Percentiles rank a stretch among this genome's conserved stretches.
Conservation (phyloP, 2,888 invertebrate species). For the Cyclophora albipunctata region DNA sequence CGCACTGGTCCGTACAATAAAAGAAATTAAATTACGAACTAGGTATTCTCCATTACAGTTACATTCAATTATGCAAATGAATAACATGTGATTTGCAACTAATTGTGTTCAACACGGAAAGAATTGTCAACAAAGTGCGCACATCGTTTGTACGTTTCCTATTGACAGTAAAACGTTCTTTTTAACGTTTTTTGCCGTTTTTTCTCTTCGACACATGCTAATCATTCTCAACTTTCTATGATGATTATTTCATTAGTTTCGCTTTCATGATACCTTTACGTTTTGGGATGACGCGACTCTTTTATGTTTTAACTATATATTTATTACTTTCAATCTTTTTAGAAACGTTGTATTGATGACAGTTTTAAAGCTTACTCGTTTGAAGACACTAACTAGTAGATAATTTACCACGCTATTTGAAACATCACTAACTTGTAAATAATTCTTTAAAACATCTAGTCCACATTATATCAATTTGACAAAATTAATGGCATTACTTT, state of each 20-base stretch:
- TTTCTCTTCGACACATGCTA: constrained; percentile 27
- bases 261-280: constrained; percentile 57
- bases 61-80: constrained; percentile 20
- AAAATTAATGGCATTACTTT: no score
- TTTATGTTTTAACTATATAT: constrained; percentile 1
- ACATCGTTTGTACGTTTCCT: constrained; percentile 21
- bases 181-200: constrained; percentile 5
- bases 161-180: constrained; percentile 5
- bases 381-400: no score
- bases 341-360: no score
- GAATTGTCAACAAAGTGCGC: constrained; percentile 14
- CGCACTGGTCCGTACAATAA: no score
- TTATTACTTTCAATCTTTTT: no score
- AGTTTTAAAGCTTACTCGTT: no score
- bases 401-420: no score
- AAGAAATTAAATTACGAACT: not conserved
- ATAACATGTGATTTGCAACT: constrained; percentile 1
- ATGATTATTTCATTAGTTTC: constrained; percentile 58
- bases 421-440: no score
- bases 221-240: constrained; percentile 62
- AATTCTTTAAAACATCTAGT: no score
- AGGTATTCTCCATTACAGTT: not conserved
- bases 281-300: constrained; percentile 33
- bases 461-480: no score
- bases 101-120: constrained; percentile 27